Percentiles rank a stretch among this genome's conserved stretches.
Evolutionary conservation across 1,140 invertebrate species (phyloP).

Genomic region (Macrobrachium nipponense): DNA sequence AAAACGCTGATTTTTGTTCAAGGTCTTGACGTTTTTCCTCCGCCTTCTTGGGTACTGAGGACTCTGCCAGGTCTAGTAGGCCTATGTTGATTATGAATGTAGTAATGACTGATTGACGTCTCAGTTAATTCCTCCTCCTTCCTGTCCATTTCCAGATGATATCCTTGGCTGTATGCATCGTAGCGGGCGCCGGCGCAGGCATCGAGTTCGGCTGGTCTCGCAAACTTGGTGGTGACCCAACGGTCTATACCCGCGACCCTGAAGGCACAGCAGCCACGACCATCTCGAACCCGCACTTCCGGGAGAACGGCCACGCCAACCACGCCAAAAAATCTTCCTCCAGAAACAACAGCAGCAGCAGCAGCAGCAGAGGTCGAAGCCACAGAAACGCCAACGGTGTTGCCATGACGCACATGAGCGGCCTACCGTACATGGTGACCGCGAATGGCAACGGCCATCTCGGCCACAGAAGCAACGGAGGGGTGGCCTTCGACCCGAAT

Average conservation of each 20-base stretch:
- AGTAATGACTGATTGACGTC: neutral
- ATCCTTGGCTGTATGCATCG: slow-evolving; percentile 30
- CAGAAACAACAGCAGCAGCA: neutral
- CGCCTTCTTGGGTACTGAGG: too few relatives aligned
- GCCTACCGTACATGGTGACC: slow-evolving; percentile 53
- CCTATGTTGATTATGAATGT: too few relatives aligned
- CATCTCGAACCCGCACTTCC: slow-evolving; percentile 60
- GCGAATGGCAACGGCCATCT: slow-evolving; percentile 43
- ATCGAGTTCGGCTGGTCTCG: slow-evolving; percentile 58
- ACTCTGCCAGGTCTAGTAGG: too few relatives aligned
- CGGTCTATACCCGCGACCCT: slow-evolving; percentile 56
- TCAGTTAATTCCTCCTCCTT: too few relatives aligned
- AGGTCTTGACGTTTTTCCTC: too few relatives aligned
- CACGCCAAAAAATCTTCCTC: neutral
- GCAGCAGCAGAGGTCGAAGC: neutral
- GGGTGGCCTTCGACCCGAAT: slow-evolving; percentile 61
- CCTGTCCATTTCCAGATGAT: slow-evolving; percentile 28
- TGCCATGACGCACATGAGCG: slow-evolving; percentile 55
- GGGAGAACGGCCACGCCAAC: slow-evolving; percentile 41
- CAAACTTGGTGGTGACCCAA: slow-evolving; percentile 61
- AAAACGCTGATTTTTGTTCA: too few relatives aligned
- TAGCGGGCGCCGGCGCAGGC: slow-evolving; percentile 48
- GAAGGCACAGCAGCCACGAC: slow-evolving; percentile 61
- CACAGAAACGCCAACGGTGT: slow-evolving; percentile 53
- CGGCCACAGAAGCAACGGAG: slow-evolving; percentile 28